Conservation (phyloP, 1,140 invertebrate species). For the Leptinotarsa texana region DNA sequence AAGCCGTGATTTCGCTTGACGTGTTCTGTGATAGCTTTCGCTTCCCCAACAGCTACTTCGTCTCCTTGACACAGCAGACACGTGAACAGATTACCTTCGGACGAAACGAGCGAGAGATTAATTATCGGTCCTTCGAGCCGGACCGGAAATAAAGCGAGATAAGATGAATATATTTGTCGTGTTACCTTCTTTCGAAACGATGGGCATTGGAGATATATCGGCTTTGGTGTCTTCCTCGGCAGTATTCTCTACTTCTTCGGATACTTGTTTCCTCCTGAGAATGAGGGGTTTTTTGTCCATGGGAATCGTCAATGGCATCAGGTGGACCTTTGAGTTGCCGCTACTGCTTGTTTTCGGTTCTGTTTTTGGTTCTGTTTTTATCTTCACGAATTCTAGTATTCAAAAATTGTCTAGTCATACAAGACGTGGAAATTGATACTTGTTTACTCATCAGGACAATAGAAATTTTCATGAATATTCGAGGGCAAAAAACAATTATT, state of each 20-base stretch:
- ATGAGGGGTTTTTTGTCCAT: conserved; percentile 43
- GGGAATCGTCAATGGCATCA: background rate
- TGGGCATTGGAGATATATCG: conserved; percentile 25
- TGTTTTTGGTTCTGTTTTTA: conserved; percentile 45
- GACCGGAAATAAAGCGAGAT: conserved; percentile 10
- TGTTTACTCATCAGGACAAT: no score
- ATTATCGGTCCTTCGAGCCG: no score
- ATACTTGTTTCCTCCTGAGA: conserved; percentile 43
- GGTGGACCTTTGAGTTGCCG: background rate
- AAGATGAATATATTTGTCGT: conserved; percentile 47
- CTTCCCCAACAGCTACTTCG: conserved; percentile 57
- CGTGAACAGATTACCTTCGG: conserved; percentile 58
- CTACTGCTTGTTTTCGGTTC: conserved; percentile 11
- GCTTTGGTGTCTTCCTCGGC: conserved; percentile 15
- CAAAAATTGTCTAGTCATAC: no score
- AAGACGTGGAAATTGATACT: no score
- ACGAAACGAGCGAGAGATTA: conserved; percentile 16
- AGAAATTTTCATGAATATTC: no score
- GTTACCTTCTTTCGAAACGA: conserved; percentile 35
- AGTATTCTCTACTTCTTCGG: background rate
- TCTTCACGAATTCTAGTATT: conserved; percentile 17
- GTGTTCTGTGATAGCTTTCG: conserved; percentile 65
- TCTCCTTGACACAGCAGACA: conserved; percentile 65
- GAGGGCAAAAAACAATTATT: no score
- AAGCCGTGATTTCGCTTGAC: conserved; percentile 64